A percentile compares a stretch with the other conserved stretches of the same genome.
These are phyloP conservation scores for Phyllostomus hastatus DNA, from an alignment of 2,113 vertebrate genomes.

Conservation along the genomic window DNA sequence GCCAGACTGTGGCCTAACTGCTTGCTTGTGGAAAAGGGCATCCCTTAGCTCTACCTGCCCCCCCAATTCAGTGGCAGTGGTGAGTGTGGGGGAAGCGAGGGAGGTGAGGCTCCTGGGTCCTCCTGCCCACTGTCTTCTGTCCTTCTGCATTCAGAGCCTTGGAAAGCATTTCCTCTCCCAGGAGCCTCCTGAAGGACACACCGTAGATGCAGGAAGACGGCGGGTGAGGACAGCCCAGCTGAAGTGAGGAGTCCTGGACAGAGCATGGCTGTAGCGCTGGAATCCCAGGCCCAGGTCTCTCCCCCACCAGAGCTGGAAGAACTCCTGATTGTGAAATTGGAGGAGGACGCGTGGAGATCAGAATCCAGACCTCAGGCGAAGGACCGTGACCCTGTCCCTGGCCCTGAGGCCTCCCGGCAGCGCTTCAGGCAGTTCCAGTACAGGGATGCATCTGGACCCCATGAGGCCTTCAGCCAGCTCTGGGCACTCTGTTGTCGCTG, in stretches of 20 bases:
- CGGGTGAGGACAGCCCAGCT: background rate
- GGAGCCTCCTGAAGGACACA: background rate
- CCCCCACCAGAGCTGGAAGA: background rate
- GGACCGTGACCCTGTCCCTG: background rate
- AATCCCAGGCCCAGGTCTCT: background rate
- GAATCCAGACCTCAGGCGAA: constrained; percentile 40
- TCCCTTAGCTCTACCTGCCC: fast-evolving
- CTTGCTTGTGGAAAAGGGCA: background rate
- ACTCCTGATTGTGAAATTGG: constrained; percentile 68
- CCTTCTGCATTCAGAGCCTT: constrained; percentile 29
- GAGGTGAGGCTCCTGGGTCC: background rate
- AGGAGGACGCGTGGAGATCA: constrained; percentile 51
- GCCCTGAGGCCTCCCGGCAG: constrained; percentile 69
- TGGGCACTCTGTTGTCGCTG: constrained; percentile 77
- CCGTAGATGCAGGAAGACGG: background rate
- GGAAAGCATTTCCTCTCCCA: background rate
- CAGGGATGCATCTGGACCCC: constrained; percentile 71
- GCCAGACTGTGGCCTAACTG: background rate
- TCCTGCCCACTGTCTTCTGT: background rate
- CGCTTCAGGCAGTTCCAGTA: constrained; percentile 77
- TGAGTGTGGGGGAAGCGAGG: background rate
- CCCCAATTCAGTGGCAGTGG: background rate
- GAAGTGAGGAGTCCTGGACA: background rate
- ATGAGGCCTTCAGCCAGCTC: constrained; percentile 75
- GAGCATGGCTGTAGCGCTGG: constrained; percentile 53